Conservation (phyloP, 2,888 invertebrate genomes). For the Agriopis leucophaearia region DNA sequence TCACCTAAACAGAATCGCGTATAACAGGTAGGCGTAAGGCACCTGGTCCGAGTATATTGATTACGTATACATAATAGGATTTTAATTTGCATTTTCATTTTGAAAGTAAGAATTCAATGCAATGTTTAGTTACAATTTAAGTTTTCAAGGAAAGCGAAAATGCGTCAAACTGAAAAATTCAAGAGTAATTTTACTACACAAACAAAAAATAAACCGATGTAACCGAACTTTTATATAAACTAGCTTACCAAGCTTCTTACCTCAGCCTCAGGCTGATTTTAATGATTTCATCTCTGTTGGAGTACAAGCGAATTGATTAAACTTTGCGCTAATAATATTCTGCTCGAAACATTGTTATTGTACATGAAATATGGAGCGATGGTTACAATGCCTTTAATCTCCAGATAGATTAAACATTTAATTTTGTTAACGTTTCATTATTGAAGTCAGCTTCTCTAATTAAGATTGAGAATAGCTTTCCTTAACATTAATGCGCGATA, state of each 20-base stretch:
- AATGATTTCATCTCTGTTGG: constrained; percentile 29
- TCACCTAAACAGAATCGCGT: too few species aligned
- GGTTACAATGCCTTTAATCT: constrained; percentile 31
- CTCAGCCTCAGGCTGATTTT: constrained; percentile 46
- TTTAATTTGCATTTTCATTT: too few species aligned
- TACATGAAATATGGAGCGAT: constrained; percentile 24
- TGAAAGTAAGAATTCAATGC: too few species aligned
- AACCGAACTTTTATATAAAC: constrained; percentile 32
- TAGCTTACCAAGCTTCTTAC: constrained; percentile 44
- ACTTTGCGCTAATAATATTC: constrained; percentile 27
- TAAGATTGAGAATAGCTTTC: constrained; percentile 9
- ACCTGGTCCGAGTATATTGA: too few species aligned
- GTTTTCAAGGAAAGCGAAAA: too few species aligned
- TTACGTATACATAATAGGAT: too few species aligned
- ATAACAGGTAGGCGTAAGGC: too few species aligned
- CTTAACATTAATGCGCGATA: neutral
- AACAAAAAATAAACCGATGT: constrained; percentile 5
- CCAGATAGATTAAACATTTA: constrained; percentile 15
- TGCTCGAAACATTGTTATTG: constrained; percentile 19
- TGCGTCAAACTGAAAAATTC: too few species aligned
- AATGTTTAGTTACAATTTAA: too few species aligned
- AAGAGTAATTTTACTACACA: too few species aligned
- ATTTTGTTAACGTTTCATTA: constrained; percentile 12
- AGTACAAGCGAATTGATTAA: constrained; percentile 35
- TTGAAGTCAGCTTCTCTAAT: constrained; percentile 10